Evolutionary conservation across 2,797 vertebrate species (phyloP).

Genomic region (Mus spretus): DNA sequence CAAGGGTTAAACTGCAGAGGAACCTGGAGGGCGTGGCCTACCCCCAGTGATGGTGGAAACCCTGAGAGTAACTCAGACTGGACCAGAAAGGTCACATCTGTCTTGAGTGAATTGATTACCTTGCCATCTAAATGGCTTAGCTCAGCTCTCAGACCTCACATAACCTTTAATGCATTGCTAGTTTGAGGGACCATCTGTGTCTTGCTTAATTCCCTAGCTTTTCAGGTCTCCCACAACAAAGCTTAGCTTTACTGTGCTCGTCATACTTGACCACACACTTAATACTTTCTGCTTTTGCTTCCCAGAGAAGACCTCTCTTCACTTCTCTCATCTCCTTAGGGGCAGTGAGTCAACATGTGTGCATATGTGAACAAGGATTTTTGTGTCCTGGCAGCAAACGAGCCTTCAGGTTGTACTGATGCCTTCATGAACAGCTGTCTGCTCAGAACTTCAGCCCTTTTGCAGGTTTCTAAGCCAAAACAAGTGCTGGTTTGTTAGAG

Average conservation of each 20-base stretch:
- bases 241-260: not conserved
- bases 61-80: not conserved
- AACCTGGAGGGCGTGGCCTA: not conserved
- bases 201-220: slow-evolving; percentile 20
- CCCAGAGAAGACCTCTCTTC: not conserved
- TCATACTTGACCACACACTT: not conserved
- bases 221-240: slow-evolving; percentile 11
- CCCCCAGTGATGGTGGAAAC: not conserved
- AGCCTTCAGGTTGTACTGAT: not conserved
- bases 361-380: slow-evolving; percentile 8
- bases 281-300: not conserved
- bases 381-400: not conserved
- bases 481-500: not conserved
- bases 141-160: not conserved
- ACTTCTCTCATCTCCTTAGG: slow-evolving; percentile 3
- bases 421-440: not conserved
- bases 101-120: not conserved
- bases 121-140: slow-evolving; percentile 2
- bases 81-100: slow-evolving; percentile 25
- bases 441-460: not conserved
- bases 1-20: not conserved
- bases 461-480: not conserved
- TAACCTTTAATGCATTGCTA: not conserved
- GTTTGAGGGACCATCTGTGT: not conserved
- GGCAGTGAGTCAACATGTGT: not conserved